phyloP scores from a whole-genome alignment of 2,113 vertebrate genomes.

The Falcunculus frontatus region DNA sequence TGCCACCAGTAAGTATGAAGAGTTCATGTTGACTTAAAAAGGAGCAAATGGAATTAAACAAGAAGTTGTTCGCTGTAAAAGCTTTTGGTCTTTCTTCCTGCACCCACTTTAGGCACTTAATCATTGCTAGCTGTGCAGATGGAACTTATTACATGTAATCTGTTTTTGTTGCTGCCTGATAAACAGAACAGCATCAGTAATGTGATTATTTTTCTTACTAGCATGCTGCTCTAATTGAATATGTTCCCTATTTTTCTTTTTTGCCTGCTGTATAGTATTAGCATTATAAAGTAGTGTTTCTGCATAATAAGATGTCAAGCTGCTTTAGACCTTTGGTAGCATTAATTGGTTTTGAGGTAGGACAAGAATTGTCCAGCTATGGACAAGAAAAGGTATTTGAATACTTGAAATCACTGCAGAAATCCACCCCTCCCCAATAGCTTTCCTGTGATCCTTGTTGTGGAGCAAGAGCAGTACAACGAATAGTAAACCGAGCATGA shows the following conservation, averaged over 20 bases:
- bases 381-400: background rate
- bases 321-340: background rate
- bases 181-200: background rate
- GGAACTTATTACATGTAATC: background rate
- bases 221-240: background rate
- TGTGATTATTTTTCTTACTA: background rate
- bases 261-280: background rate
- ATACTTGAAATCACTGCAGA: background rate
- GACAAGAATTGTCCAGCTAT: background rate
- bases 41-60: background rate
- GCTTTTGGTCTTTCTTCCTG: background rate
- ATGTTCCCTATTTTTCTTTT: background rate
- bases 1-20: background rate
- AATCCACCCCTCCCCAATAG: background rate
- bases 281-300: background rate
- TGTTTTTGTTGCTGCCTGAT: background rate
- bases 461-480: background rate
- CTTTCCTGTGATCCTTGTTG: background rate
- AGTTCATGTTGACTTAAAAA: background rate
- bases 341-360: background rate
- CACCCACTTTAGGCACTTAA: background rate
- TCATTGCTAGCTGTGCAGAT: conserved; percentile 8
- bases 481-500: background rate
- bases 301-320: background rate
- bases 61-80: background rate